Base-by-base conservation (phyloP, 2,113 vertebrate genomes). In the Lasiurus cinereus region DNA sequence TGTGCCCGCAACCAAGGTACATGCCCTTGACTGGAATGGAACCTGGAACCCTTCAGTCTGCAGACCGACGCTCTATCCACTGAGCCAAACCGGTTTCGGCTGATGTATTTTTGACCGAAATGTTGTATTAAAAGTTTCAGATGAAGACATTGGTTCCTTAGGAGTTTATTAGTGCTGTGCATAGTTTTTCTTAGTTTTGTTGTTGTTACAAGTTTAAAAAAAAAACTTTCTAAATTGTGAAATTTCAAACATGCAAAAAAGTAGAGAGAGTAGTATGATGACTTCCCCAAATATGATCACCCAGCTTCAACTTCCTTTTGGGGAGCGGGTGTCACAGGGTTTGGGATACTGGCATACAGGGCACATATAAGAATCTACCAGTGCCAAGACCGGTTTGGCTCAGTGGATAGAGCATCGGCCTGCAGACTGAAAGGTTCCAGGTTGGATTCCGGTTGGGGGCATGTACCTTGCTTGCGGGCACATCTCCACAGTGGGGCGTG, bases 171-270 rank as follows among this genome's bases (percentile, higher is more conserved):
- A 73, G 39, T 88, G 43, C 59, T 72, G 2, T 70, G 8, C 36
- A 6, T 77, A 54, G 72, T 64, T 95, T 91, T 83, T 83, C n/a
- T 77, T 95, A 46, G 36, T 15, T 74, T 89, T 74, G 27, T 83
- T 74, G 27, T 83, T 33, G 4, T 52, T 82, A 39, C 22, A 79
- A 72, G 64, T 77, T 77, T 48, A 8, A 1, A 31, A 88, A 1
- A 31, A 88, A 43, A n/a, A 2, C 67, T 83, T 93, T 36, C 54
- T 94, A 39, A n/a, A n/a, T 21, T 62, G 62, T 52, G 72, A 66
- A 72, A 36, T 80, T 70, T 87, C 74, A 93, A 72, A 31, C 52
- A 78, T 70, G 39, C 66, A 79, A 22, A 8, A 39, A 80, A 87
- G 31, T 82, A 31, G 67, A 12, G 29, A 87, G 52, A 84, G 27